phyloP scores from a whole-genome alignment of 2,113 vertebrate genomes.

The Salvelinus namaycush region DNA sequence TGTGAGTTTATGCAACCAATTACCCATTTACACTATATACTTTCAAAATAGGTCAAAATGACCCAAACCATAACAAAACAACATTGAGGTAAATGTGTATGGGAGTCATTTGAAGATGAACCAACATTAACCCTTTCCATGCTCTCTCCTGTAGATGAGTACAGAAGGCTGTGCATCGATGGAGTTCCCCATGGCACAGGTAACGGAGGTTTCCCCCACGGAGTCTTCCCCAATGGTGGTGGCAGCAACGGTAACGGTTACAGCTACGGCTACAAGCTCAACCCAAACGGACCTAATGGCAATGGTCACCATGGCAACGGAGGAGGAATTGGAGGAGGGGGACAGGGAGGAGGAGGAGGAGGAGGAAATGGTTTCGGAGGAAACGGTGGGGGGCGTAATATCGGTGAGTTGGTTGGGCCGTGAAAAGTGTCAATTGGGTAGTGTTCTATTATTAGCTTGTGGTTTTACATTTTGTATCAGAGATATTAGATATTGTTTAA shows the following conservation, averaged over 20 bases:
- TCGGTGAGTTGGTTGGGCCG: constrained; percentile 60
- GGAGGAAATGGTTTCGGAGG: constrained; percentile 33
- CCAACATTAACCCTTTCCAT: neutral
- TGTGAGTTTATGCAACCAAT: too few species aligned
- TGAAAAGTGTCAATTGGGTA: neutral
- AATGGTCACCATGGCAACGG: constrained; percentile 59
- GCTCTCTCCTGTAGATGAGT: constrained; percentile 77
- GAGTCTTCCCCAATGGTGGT: constrained; percentile 46
- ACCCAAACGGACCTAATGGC: constrained; percentile 58
- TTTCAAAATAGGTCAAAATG: too few species aligned
- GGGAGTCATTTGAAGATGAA: neutral
- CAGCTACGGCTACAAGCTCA: constrained; percentile 55
- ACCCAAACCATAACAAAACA: too few species aligned
- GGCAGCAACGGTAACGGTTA: constrained; percentile 65
- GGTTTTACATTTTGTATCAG: neutral
- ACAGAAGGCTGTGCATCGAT: constrained; percentile 83
- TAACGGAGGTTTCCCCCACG: constrained; percentile 42
- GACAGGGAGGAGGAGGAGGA: constrained; percentile 38
- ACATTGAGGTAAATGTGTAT: neutral
- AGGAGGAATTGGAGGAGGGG: constrained; percentile 22
- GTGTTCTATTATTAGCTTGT: neutral
- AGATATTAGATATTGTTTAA: too few species aligned
- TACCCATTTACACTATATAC: too few species aligned
- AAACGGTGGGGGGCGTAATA: constrained; percentile 51
- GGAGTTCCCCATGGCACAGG: constrained; percentile 71